These are phyloP conservation scores for Anthopleura sola DNA, from an alignment of 64 coral and sea anemone species.

Conservation along the genomic window DNA sequence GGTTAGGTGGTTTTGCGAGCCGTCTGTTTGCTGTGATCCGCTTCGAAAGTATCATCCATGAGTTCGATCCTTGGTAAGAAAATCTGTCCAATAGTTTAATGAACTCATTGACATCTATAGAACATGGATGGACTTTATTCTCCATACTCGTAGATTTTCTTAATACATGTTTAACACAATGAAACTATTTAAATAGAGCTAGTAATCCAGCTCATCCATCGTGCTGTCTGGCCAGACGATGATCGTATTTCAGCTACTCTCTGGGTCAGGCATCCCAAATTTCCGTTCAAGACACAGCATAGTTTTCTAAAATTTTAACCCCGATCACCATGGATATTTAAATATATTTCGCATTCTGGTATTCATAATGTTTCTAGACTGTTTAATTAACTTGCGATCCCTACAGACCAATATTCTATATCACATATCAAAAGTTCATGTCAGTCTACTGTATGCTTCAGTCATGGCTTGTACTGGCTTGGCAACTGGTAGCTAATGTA, in stretches of 20 bases:
- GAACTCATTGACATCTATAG: neutral
- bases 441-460: too few species aligned
- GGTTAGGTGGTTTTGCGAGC: constrained; percentile 98
- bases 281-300: neutral
- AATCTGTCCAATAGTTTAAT: neutral
- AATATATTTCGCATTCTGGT: neutral
- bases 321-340: neutral
- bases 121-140: neutral
- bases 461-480: too few species aligned
- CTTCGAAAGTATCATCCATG: constrained; percentile 99
- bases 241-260: neutral
- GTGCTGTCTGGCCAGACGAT: neutral
- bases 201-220: neutral
- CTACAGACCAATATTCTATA: neutral
- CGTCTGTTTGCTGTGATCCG: constrained; percentile 97
- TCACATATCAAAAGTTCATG: neutral
- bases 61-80: constrained; percentile 97
- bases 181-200: neutral
- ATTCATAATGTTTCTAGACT: neutral
- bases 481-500: too few species aligned
- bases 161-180: neutral
- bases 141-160: neutral
- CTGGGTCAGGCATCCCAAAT: neutral
- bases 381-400: neutral
- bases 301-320: neutral